Evolutionary conservation across 2,888 invertebrate genomes (phyloP).

Genomic region (Lasius platythorax): DNA sequence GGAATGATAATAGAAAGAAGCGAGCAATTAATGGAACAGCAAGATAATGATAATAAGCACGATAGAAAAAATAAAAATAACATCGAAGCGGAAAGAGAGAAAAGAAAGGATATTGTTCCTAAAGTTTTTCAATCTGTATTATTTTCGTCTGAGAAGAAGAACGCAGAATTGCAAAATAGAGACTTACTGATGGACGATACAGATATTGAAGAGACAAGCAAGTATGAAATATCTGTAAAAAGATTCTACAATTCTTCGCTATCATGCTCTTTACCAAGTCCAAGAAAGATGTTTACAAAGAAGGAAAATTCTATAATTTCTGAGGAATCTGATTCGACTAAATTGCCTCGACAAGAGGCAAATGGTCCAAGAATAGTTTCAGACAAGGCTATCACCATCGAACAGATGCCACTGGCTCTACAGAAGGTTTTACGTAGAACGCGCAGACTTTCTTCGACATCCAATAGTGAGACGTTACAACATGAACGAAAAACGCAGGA

Average conservation of each 20-base stretch:
- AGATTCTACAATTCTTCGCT: background rate
- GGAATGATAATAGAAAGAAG: background rate
- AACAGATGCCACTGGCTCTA: slow-evolving; percentile 77
- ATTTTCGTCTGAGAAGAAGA: background rate
- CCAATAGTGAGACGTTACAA: background rate
- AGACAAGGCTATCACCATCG: slow-evolving; percentile 76
- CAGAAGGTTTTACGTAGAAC: slow-evolving; percentile 68
- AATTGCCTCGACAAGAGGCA: slow-evolving; percentile 16
- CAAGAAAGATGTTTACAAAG: background rate
- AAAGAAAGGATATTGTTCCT: slow-evolving; percentile 73
- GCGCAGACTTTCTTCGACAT: background rate
- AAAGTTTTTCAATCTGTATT: background rate
- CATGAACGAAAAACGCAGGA: background rate
- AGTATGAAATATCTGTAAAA: slow-evolving; percentile 19
- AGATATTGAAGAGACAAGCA: slow-evolving; percentile 57
- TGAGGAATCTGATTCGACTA: slow-evolving; percentile 9
- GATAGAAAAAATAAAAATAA: slow-evolving; percentile 57
- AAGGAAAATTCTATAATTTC: background rate
- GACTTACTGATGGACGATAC: slow-evolving; percentile 72
- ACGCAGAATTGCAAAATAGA: background rate
- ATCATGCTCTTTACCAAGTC: background rate
- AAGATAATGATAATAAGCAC: slow-evolving; percentile 21
- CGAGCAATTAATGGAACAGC: background rate
- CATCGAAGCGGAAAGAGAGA: slow-evolving; percentile 59
- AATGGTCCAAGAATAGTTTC: slow-evolving; percentile 79